Evolutionary conservation across 1,140 invertebrate genomes (phyloP).

Genomic region (Conus betulinus): DNA sequence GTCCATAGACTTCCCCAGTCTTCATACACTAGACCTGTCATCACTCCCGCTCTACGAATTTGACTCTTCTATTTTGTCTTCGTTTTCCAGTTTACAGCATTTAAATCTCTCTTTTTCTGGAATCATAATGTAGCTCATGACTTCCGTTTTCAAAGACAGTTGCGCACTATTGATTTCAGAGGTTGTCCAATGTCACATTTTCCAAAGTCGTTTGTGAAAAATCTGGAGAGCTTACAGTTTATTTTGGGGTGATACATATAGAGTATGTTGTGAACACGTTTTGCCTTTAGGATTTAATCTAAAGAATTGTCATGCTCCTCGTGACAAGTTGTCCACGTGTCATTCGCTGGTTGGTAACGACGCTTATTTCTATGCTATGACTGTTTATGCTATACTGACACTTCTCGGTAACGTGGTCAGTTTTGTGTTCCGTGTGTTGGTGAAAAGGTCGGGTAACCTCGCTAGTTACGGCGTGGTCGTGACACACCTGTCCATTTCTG

Average conservation of each 20-base stretch:
- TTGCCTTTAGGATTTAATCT: neutral
- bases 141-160: conserved; percentile 37
- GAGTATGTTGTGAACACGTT: conserved; percentile 47
- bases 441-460: neutral
- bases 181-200: neutral
- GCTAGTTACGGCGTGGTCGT: conserved; percentile 47
- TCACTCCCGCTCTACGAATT: neutral
- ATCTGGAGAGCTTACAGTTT: neutral
- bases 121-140: neutral
- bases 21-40: neutral
- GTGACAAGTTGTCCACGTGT: conserved; percentile 53
- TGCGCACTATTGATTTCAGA: conserved; percentile 30
- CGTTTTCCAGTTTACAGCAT: neutral
- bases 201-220: neutral
- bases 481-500: too few species aligned
- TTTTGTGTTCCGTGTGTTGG: conserved; percentile 42
- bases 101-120: conserved; percentile 28
- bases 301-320: conserved; percentile 43
- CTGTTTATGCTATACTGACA: conserved; percentile 43
- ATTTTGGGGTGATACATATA: conserved; percentile 45
- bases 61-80: neutral
- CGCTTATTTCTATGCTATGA: conserved; percentile 39
- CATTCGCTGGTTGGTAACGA: conserved; percentile 41
- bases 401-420: conserved; percentile 52
- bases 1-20: neutral